phyloP scores from a whole-genome alignment of 92 coral and sea anemone species.

The Epizoanthus fatuus region DNA sequence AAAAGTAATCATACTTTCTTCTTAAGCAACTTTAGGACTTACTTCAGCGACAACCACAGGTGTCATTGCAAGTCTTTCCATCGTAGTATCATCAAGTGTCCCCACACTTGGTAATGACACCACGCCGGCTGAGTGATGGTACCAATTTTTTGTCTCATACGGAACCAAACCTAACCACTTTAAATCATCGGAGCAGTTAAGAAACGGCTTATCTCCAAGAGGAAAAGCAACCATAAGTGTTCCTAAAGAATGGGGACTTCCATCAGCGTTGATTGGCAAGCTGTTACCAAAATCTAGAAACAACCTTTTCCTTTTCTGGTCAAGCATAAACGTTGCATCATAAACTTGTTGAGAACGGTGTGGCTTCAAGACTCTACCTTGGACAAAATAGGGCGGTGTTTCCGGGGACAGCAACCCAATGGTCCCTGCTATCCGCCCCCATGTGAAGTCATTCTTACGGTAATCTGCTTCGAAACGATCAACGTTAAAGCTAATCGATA shows the following conservation, averaged over 20 bases:
- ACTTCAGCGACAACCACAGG: too few species aligned
- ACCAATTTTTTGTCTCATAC: constrained; percentile 39
- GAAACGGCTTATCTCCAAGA: background rate
- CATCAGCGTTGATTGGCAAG: constrained; percentile 43
- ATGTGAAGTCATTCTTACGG: constrained; percentile 28
- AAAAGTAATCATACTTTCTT: too few species aligned
- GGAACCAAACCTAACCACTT: constrained; percentile 61
- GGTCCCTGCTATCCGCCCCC: constrained; percentile 16
- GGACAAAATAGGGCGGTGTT: constrained; percentile 68
- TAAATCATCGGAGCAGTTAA: constrained; percentile 51
- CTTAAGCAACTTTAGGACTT: too few species aligned
- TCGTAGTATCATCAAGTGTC: too few species aligned
- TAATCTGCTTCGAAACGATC: constrained; percentile 49
- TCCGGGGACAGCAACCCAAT: constrained; percentile 67
- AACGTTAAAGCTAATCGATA: constrained; percentile 74
- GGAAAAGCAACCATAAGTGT: constrained; percentile 38
- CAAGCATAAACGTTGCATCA: constrained; percentile 69
- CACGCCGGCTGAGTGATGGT: constrained; percentile 59
- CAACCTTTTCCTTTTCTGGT: constrained; percentile 34
- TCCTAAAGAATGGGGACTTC: constrained; percentile 16
- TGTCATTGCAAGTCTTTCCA: too few species aligned
- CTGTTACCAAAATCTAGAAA: constrained; percentile 76
- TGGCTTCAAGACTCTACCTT: constrained; percentile 65
- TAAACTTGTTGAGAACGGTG: background rate
- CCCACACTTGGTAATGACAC: constrained; percentile 19